Conservation (phyloP, 64 coral and sea anemone species). For the Anthopleura sola region DNA sequence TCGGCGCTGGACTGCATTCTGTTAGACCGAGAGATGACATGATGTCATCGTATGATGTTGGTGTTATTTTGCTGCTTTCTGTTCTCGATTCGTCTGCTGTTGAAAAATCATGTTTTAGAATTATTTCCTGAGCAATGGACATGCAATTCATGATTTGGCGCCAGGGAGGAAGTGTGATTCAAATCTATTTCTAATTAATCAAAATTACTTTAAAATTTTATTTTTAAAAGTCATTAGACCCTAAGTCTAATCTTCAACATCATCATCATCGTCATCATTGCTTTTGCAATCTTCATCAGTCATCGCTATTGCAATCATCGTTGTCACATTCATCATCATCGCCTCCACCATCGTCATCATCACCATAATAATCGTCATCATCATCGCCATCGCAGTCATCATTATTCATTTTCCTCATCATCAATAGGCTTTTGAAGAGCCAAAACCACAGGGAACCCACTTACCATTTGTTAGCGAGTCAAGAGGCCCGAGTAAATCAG, state of each 20-base stretch:
- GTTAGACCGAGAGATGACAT: slow-evolving; percentile 61
- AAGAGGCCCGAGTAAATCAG: slow-evolving; percentile 77
- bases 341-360: background rate
- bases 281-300: too few relatives aligned
- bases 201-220: too few relatives aligned
- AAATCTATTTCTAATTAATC: too few relatives aligned
- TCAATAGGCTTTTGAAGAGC: background rate
- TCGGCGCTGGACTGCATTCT: slow-evolving; percentile 55
- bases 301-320: background rate
- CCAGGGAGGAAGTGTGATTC: too few relatives aligned
- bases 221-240: too few relatives aligned
- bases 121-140: too few relatives aligned
- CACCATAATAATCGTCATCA: background rate
- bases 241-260: too few relatives aligned
- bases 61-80: background rate
- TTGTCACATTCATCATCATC: background rate
- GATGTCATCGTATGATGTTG: slow-evolving; percentile 35
- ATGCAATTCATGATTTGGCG: too few relatives aligned
- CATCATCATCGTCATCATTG: too few relatives aligned
- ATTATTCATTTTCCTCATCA: too few relatives aligned
- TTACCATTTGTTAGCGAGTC: slow-evolving; percentile 54
- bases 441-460: background rate
- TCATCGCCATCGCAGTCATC: background rate
- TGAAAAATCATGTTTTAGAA: too few relatives aligned
- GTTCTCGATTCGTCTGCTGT: slow-evolving; percentile 3